Conservation (phyloP, 2,797 vertebrate species). For the Acropternis orthonyx region DNA sequence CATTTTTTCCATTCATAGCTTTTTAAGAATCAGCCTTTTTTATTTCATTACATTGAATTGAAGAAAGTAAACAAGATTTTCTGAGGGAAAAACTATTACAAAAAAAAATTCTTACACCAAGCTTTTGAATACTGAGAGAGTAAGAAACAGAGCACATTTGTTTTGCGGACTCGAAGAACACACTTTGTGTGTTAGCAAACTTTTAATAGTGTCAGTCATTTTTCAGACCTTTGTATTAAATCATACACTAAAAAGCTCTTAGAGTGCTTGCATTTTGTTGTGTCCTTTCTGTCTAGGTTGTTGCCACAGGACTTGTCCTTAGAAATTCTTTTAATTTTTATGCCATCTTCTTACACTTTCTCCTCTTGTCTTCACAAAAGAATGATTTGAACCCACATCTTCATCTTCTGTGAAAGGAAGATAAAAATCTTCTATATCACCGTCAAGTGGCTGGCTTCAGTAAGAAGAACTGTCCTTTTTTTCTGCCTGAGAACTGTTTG, state of each 20-base stretch:
- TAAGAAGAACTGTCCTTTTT: neutral
- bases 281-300: neutral
- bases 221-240: neutral
- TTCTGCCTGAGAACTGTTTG: neutral
- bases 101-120: neutral
- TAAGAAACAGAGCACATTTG: neutral
- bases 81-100: neutral
- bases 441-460: neutral
- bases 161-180: neutral
- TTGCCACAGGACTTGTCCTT: neutral
- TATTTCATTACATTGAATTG: neutral
- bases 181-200: neutral
- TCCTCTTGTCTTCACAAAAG: neutral
- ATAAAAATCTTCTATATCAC: neutral
- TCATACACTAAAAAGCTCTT: neutral
- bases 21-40: neutral
- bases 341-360: neutral
- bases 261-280: neutral
- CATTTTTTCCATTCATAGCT: neutral
- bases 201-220: neutral
- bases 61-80: neutral
- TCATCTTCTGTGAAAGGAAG: neutral
- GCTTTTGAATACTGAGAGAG: neutral
- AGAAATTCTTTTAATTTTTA: conserved; percentile 6
- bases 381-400: neutral